phyloP scores from a whole-genome alignment of 2,888 invertebrate species.

The Melolontha melolontha region DNA sequence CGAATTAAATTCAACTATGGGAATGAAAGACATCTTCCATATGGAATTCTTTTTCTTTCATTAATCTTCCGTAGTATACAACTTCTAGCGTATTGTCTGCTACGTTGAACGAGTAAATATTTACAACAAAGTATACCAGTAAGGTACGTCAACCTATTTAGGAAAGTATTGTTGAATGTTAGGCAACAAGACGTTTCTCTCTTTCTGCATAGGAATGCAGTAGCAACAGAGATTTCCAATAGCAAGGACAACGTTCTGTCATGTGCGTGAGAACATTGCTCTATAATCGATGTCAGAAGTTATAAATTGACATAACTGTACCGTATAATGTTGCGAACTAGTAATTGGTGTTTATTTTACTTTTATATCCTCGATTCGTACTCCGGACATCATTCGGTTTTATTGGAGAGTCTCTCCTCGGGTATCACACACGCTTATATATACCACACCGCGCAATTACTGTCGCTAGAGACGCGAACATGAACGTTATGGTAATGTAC shows the following conservation, averaged over 20 bases:
- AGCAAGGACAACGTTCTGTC: slow-evolving; percentile 49
- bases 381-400: slow-evolving; percentile 28
- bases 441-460: slow-evolving; percentile 23
- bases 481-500: slow-evolving; percentile 23
- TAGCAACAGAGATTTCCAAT: slow-evolving; percentile 47
- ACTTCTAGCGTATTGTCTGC: slow-evolving; percentile 13
- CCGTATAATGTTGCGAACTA: slow-evolving; percentile 46
- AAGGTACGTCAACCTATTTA: slow-evolving; percentile 27
- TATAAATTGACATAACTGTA: slow-evolving; percentile 52
- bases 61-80: slow-evolving; percentile 7
- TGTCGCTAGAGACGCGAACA: slow-evolving; percentile 27
- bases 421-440: slow-evolving; percentile 25
- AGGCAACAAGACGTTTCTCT: slow-evolving; percentile 4
- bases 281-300: slow-evolving; percentile 49
- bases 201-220: slow-evolving; percentile 35
- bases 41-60: slow-evolving; percentile 14
- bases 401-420: slow-evolving; percentile 4
- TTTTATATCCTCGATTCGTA: slow-evolving; percentile 50
- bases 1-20: no score
- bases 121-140: slow-evolving; percentile 28
- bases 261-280: slow-evolving; percentile 52
- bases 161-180: slow-evolving; percentile 20
- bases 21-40: not conserved
- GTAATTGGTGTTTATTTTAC: slow-evolving; percentile 52
- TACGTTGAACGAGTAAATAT: slow-evolving; percentile 27